These are phyloP conservation scores for Zelostemma sp. DNA, from an alignment of 1,140 invertebrate genomes.

Conservation along the genomic window DNA sequence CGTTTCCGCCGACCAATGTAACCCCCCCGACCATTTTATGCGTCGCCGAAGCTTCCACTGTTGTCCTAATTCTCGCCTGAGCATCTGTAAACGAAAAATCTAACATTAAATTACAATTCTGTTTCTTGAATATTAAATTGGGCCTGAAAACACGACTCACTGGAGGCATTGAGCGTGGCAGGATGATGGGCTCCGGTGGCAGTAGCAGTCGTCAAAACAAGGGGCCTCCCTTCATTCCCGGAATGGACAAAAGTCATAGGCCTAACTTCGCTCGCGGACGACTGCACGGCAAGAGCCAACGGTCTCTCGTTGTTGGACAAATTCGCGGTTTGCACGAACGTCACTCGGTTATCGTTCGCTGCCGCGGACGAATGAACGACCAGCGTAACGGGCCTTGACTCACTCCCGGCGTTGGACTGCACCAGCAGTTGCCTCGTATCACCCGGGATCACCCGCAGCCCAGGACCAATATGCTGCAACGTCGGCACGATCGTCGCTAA, in stretches of 20 bases:
- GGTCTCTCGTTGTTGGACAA: conserved; percentile 65
- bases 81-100: conserved; percentile 51
- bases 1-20: conserved; percentile 64
- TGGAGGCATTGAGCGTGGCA: conserved; percentile 61
- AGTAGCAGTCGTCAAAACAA: too few relatives aligned
- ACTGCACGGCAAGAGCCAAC: conserved; percentile 64
- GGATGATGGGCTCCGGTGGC: conserved; percentile 64
- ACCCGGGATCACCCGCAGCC: conserved; percentile 63
- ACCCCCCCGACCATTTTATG: conserved; percentile 69
- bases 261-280: conserved; percentile 63
- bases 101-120: neutral
- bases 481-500: conserved; percentile 66
- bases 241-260: conserved; percentile 67
- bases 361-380: conserved; percentile 67
- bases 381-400: conserved; percentile 65
- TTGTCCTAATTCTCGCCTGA: conserved; percentile 65
- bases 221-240: conserved; percentile 62
- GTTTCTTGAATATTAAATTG: too few relatives aligned
- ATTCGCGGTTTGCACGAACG: conserved; percentile 67
- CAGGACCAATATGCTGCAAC: conserved; percentile 62
- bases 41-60: conserved; percentile 58
- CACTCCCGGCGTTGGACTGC: conserved; percentile 58
- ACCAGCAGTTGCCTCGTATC: conserved; percentile 65
- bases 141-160: conserved; percentile 55
- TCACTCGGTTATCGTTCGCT: conserved; percentile 67